Percentiles rank a stretch among this genome's conserved stretches.
phyloP scores from a whole-genome alignment of 2,113 vertebrate species.

The Hystrix cristata region DNA sequence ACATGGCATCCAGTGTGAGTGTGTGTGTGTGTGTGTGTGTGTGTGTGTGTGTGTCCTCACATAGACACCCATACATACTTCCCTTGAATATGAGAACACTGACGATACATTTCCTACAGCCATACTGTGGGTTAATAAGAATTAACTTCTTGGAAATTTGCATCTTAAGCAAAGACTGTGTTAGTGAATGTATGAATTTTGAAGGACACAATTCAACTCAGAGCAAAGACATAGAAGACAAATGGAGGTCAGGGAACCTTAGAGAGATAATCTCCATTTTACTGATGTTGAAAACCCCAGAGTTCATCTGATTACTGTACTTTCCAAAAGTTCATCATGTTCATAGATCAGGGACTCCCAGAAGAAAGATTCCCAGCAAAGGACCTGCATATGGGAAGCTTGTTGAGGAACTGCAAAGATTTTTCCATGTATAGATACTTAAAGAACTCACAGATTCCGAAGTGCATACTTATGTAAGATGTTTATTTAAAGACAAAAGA shows the following conservation, averaged over 20 bases:
- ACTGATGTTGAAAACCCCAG: background rate
- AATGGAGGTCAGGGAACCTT: background rate
- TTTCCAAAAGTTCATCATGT: conserved; percentile 24
- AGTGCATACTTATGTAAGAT: background rate
- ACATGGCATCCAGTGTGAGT: background rate
- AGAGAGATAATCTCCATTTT: background rate
- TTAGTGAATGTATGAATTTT: background rate
- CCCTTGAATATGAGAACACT: background rate
- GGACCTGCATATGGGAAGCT: background rate
- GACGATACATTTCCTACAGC: background rate
- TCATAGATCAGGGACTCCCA: background rate
- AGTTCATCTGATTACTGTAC: background rate
- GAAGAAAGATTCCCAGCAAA: background rate
- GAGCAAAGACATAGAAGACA: background rate
- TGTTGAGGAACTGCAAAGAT: background rate
- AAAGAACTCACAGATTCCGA: background rate
- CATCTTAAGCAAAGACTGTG: background rate
- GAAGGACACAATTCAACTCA: background rate
- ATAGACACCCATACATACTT: background rate
- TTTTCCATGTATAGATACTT: background rate
- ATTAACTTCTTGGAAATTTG: background rate
- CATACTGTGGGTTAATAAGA: background rate
- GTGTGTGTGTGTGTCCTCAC: background rate
- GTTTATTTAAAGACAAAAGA: conserved; percentile 42
- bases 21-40: background rate